Evolutionary conservation across 2,888 invertebrate species (phyloP), one percentile per base, ranked within the genome.

Genomic region (Piscicola geometra): DNA sequence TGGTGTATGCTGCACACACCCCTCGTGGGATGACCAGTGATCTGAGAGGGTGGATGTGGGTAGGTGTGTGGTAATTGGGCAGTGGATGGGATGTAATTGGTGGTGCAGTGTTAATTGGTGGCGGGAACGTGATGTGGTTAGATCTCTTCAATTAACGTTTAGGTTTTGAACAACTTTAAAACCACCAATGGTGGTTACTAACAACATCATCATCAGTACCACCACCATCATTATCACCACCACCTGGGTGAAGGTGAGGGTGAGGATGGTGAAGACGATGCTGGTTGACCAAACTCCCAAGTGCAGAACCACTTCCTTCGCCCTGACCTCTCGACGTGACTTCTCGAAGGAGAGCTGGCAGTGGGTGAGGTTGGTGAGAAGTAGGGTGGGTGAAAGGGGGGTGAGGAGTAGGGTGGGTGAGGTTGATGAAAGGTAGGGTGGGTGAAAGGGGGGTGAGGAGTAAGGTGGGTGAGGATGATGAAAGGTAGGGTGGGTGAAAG

Each of bases 181-280:
- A n/a, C n/a, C n/a, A n/a, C n/a, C n/a, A n/a, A n/a, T n/a, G n/a
- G n/a, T n/a, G n/a, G n/a, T 41, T 15, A 41, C 15, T 15, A 41
- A 9, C 41, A 41, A 9, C 41, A 41, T 15, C 41, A 41, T 41
- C 41, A 41, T 41, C 41, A 41, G 5, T 15, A 41, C 41, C 41
- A 41, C 41, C 41, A 41, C 41, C 41, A 41, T 41, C 41, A 41
- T 41, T 15, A 41, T 41, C 41, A 41, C 41, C n/a, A 18, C 3
- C 25, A 67, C 67, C 18, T 32, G 28, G 35, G 35, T 35, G 35
- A 67, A 35, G 18, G 67, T 35, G 33, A 67, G n/a, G 12, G 67
- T 33, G 28, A 67, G 67, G 28, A 67, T 35, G 35, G 67, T 67
- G 35, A 67, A 35, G 33, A 67, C 67, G 18, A 67, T 35, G 30